Percentiles rank a stretch among this genome's conserved stretches.
Evolutionary conservation across 2,888 invertebrate species (phyloP).

Genomic region (Helicoverpa assulta): DNA sequence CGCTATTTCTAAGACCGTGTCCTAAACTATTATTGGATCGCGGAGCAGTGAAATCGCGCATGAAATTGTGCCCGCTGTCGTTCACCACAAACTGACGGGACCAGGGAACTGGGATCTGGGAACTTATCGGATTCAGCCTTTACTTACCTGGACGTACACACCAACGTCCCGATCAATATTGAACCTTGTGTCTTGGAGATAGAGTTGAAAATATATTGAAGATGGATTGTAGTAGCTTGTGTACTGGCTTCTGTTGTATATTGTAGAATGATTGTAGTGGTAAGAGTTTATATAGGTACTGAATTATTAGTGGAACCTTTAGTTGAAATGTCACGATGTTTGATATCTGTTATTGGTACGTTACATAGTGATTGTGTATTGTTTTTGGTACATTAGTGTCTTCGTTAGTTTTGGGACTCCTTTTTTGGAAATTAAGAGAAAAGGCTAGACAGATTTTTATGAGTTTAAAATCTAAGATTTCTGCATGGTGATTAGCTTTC

Average conservation of each 20-base stretch:
- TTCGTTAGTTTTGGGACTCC: too few relatives aligned
- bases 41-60: slow-evolving; percentile 48
- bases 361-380: background rate
- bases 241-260: background rate
- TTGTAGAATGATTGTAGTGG: background rate
- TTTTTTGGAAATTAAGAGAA: too few relatives aligned
- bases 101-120: slow-evolving; percentile 1
- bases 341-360: background rate
- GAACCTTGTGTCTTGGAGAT: too few relatives aligned
- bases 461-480: too few relatives aligned
- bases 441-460: too few relatives aligned
- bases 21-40: slow-evolving; percentile 55
- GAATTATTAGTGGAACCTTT: slow-evolving; percentile 1
- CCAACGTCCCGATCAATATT: too few relatives aligned
- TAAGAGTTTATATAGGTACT: slow-evolving; percentile 1
- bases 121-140: slow-evolving; percentile 10
- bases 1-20: slow-evolving; percentile 16
- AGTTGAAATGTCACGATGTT: background rate
- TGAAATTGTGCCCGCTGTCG: slow-evolving; percentile 54
- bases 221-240: too few relatives aligned
- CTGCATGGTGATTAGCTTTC: too few relatives aligned
- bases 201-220: too few relatives aligned
- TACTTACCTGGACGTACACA: slow-evolving; percentile 22
- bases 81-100: slow-evolving; percentile 6
- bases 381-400: too few relatives aligned